Conservation (phyloP, 2,113 vertebrate species). For the Larimichthys crocea region DNA sequence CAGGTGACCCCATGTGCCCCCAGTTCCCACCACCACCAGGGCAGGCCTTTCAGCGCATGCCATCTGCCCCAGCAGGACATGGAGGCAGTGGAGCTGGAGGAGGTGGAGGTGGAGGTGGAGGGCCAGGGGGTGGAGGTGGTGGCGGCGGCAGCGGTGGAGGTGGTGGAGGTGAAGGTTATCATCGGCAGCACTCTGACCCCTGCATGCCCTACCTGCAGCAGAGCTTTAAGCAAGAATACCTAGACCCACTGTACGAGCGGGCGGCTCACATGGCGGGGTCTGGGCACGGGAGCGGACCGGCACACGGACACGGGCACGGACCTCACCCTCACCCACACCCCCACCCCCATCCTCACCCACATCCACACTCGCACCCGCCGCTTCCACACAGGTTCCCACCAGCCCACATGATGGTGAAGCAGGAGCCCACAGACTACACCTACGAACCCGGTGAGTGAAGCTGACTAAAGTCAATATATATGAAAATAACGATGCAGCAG, state of each 20-base stretch:
- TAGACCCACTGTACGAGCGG: conserved; percentile 89
- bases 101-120: conserved; percentile 60
- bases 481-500: not conserved
- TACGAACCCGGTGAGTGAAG: conserved; percentile 90
- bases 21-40: conserved; percentile 85
- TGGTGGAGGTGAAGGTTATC: conserved; percentile 75
- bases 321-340: conserved; percentile 11
- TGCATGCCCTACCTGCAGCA: conserved; percentile 90
- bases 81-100: conserved; percentile 52
- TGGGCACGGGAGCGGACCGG: conserved; percentile 53
- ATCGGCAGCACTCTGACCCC: conserved; percentile 88
- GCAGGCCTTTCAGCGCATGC: conserved; percentile 87
- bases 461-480: not conserved
- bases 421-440: conserved; percentile 92
- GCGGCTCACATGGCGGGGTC: conserved; percentile 77
- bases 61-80: conserved; percentile 74
- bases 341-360: conserved; percentile 49
- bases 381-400: conserved; percentile 84
- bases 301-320: conserved; percentile 40
- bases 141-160: conserved; percentile 33
- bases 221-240: conserved; percentile 94
- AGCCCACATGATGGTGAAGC: conserved; percentile 92
- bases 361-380: conserved; percentile 68
- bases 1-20: conserved; percentile 86
- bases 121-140: conserved; percentile 10